Conservation (phyloP, 1,140 invertebrate genomes). For the Maconellicoccus hirsutus region DNA sequence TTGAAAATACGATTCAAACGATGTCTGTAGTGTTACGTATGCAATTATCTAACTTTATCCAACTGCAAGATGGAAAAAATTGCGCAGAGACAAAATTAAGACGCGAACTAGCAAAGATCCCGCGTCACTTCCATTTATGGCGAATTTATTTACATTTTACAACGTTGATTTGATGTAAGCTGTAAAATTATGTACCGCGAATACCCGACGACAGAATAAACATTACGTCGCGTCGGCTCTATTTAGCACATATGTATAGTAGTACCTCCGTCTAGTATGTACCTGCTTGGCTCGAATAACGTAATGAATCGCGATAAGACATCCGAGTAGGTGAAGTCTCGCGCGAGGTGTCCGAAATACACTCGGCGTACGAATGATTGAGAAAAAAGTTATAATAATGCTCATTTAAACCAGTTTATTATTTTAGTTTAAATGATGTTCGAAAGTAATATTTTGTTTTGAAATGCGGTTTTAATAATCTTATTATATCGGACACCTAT, state of each 20-base stretch:
- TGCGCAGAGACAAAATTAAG: no score
- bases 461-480: conserved; percentile 9
- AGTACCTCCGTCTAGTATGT: no score
- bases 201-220: not conserved
- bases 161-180: not conserved
- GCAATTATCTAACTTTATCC: no score
- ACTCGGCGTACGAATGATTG: not conserved
- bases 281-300: no score
- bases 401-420: not conserved
- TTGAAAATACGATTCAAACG: no score
- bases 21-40: no score
- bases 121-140: not conserved
- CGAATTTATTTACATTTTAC: not conserved
- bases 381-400: conserved; percentile 2
- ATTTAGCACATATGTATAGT: not conserved
- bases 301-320: no score
- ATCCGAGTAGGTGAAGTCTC: no score
- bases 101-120: no score
- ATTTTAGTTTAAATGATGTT: not conserved
- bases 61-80: no score
- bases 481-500: conserved; percentile 5
- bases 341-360: no score
- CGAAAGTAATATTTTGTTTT: not conserved
- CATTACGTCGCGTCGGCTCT: not conserved
- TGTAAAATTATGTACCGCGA: not conserved